Conservation (phyloP, 35 echinoderm and acorn worm genomes). For the Eucidaris tribuloides region DNA sequence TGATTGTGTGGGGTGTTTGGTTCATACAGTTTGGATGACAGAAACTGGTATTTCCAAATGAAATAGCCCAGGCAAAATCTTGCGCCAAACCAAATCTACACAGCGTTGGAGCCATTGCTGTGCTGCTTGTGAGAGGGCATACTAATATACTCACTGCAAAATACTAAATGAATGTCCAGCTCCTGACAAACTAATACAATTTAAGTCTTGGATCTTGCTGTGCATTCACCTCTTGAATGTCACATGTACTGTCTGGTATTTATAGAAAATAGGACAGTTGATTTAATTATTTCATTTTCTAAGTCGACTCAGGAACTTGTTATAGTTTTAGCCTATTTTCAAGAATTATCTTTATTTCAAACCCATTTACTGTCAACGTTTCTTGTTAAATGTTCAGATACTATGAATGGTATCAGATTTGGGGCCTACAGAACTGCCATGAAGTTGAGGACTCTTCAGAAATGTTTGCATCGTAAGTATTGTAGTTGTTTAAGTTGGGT, state of each 20-base stretch:
- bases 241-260: background rate
- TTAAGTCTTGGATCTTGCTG: too few relatives aligned
- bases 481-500: background rate
- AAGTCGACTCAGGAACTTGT: background rate
- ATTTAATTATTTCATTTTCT: background rate
- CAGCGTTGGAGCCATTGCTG: too few relatives aligned
- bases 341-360: background rate
- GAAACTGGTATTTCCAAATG: too few relatives aligned
- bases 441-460: conserved; percentile 85
- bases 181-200: too few relatives aligned
- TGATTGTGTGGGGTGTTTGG: too few relatives aligned
- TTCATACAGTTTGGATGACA: too few relatives aligned
- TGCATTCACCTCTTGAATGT: background rate
- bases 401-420: conserved; percentile 64
- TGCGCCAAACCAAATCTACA: too few relatives aligned
- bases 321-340: background rate
- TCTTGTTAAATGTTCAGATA: too few relatives aligned
- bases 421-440: conserved; percentile 83
- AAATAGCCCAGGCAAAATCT: too few relatives aligned
- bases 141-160: too few relatives aligned
- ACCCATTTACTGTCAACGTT: background rate
- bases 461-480: conserved; percentile 77
- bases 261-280: background rate
- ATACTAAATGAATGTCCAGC: too few relatives aligned
- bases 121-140: too few relatives aligned